Evolutionary conservation across 2,888 invertebrate species (phyloP).

Genomic region (Sisyra nigra): DNA sequence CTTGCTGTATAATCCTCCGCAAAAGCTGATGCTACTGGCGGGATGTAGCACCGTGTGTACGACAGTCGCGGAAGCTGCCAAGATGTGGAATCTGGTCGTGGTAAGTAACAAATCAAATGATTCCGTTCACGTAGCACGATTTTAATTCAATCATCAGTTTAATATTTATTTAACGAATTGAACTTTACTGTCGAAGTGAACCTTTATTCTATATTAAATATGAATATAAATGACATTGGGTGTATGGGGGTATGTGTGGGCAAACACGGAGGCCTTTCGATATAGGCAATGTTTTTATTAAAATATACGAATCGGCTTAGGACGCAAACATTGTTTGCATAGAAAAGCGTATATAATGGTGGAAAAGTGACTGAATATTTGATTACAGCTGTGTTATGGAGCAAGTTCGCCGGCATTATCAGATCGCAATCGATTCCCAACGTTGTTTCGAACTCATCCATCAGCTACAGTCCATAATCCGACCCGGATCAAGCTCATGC

Average conservation of each 20-base stretch:
- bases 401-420: constrained; percentile 97
- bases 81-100: constrained; percentile 99
- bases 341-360: too few species aligned
- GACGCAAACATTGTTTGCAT: too few species aligned
- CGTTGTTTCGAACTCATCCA: constrained; percentile 96
- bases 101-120: constrained; percentile 45
- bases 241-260: too few species aligned
- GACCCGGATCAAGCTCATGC: constrained; percentile 87
- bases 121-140: too few species aligned
- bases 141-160: too few species aligned
- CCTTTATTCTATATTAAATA: too few species aligned
- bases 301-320: too few species aligned
- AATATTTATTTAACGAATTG: too few species aligned
- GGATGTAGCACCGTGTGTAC: constrained; percentile 99
- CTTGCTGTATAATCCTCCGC: constrained; percentile 87
- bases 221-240: too few species aligned
- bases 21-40: constrained; percentile 83
- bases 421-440: constrained; percentile 92
- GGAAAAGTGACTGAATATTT: constrained; percentile 6
- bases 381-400: constrained; percentile 84
- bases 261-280: too few species aligned
- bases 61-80: constrained; percentile 96
- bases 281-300: too few species aligned
- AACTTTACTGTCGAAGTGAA: too few species aligned
- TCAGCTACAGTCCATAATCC: constrained; percentile 99